Evolutionary conservation across 2,797 vertebrate genomes (phyloP).

Genomic region (Setipinna tenuifilis): DNA sequence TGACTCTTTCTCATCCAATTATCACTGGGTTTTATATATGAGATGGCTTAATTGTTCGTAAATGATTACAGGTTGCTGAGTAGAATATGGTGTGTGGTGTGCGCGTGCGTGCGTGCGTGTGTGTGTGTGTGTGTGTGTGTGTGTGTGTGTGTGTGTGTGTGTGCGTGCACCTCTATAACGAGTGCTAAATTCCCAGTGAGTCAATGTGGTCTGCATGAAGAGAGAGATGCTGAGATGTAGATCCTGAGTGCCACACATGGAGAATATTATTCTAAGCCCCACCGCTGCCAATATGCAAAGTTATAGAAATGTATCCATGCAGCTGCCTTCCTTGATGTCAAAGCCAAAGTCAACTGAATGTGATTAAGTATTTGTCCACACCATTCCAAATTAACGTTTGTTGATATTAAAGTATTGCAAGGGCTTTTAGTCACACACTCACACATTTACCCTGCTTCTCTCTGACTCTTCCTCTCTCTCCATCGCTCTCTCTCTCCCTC

Average conservation of each 20-base stretch:
- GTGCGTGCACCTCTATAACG: no score
- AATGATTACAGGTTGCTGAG: constrained; percentile 31
- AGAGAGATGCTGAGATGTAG: constrained; percentile 31
- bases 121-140: neutral
- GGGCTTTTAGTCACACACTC: constrained; percentile 14
- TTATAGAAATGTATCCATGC: constrained; percentile 32
- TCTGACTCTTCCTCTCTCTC: neutral
- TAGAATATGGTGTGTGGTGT: constrained; percentile 14
- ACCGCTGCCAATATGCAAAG: constrained; percentile 32
- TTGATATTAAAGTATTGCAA: constrained; percentile 36
- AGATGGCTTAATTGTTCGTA: constrained; percentile 33
- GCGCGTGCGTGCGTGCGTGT: neutral
- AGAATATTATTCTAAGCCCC: constrained; percentile 31
- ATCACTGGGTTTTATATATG: constrained; percentile 29
- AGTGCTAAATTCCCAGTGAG: neutral
- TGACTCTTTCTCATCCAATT: constrained; percentile 20
- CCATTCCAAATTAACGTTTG: constrained; percentile 38
- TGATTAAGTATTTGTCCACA: constrained; percentile 42
- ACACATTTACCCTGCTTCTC: neutral
- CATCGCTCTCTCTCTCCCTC: no score
- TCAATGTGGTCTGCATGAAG: constrained; percentile 7
- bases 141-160: neutral
- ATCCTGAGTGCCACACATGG: constrained; percentile 37
- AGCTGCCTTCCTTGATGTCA: constrained; percentile 31
- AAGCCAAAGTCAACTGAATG: constrained; percentile 41